Conservation (phyloP, 2,113 vertebrate species). For the Hemiscyllium ocellatum region DNA sequence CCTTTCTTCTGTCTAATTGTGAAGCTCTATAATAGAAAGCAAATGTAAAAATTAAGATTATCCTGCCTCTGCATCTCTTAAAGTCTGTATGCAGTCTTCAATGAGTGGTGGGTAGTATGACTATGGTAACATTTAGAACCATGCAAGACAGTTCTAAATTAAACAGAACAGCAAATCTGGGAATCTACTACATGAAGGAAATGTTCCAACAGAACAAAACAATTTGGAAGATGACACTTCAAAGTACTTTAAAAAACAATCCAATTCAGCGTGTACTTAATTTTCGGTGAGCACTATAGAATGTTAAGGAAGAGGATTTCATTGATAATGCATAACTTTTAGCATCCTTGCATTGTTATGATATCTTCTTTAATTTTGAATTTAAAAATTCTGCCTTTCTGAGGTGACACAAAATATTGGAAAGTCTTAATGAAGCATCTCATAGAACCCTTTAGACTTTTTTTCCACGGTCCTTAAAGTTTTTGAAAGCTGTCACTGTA, state of each 20-base stretch:
- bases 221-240: background rate
- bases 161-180: background rate
- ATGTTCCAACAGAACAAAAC: background rate
- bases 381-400: background rate
- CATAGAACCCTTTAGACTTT: background rate
- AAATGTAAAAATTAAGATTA: slow-evolving; percentile 7
- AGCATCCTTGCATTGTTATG: background rate
- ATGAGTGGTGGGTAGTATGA: background rate
- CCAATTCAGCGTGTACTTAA: background rate
- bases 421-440: background rate
- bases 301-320: background rate
- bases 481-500: background rate
- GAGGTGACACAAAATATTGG: background rate
- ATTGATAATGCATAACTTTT: background rate
- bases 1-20: slow-evolving; percentile 4
- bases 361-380: background rate
- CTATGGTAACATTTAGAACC: background rate
- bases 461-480: background rate
- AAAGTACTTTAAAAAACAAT: background rate
- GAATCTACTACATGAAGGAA: background rate
- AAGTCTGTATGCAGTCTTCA: background rate
- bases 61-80: slow-evolving; percentile 11
- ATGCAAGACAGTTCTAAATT: background rate
- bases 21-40: slow-evolving; percentile 25
- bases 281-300: background rate